phyloP scores from a whole-genome alignment of 1,140 invertebrate genomes.

The Drosophila paulistorum region DNA sequence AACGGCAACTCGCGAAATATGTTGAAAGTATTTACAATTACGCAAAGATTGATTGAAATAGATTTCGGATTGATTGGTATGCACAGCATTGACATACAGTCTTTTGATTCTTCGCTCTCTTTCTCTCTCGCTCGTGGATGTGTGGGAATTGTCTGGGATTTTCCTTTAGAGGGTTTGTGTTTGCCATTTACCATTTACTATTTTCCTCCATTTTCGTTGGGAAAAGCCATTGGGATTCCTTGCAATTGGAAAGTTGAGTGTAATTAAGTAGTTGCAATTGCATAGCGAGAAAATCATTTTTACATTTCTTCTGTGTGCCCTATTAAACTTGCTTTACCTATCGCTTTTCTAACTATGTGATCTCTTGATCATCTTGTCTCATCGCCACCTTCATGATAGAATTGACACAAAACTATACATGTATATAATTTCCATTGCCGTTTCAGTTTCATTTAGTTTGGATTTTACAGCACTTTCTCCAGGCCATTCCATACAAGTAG shows the following conservation, averaged over 20 bases:
- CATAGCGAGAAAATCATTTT: conserved; percentile 4
- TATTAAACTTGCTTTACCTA: conserved; percentile 3
- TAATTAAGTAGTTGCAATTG: conserved; percentile 4
- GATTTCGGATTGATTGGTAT: conserved; percentile 80
- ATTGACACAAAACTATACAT: not conserved
- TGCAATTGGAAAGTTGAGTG: conserved; percentile 6
- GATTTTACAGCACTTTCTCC: conserved; percentile 12
- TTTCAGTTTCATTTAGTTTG: not conserved
- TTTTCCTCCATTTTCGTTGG: not conserved
- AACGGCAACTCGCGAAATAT: conserved; percentile 52
- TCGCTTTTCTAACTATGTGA: not conserved
- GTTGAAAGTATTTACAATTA: conserved; percentile 82
- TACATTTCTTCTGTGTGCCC: not conserved
- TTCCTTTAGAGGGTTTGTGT: not conserved
- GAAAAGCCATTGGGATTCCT: conserved; percentile 7
- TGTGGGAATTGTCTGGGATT: conserved; percentile 17
- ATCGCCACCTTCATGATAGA: not conserved
- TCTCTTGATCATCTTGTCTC: conserved; percentile 1
- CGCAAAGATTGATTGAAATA: conserved; percentile 81
- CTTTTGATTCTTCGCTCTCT: not conserved
- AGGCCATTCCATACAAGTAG: conserved; percentile 6
- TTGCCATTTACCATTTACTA: conserved; percentile 5
- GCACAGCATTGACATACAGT: conserved; percentile 47
- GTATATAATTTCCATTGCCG: not conserved
- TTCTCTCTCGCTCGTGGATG: no score